Conservation (phyloP, 2,888 invertebrate species). For the Drosophila emarginata region DNA sequence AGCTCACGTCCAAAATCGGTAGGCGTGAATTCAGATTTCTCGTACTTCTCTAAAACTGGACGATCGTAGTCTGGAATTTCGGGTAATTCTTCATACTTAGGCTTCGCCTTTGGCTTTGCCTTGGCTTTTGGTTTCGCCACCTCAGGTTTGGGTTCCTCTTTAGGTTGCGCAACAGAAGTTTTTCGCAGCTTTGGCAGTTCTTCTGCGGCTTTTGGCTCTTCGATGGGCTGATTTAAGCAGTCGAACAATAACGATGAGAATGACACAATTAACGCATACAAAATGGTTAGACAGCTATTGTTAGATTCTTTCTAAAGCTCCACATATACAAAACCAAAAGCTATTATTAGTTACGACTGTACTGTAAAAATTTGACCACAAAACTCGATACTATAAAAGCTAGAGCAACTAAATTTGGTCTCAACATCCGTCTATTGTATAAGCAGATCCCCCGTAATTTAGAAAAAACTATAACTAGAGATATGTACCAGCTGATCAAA, state of each 20-base stretch:
- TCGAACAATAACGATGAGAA: conserved; percentile 6
- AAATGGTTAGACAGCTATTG: neutral
- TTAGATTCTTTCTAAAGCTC: neutral
- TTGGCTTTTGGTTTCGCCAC: conserved; percentile 75
- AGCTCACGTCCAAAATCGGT: conserved; percentile 80
- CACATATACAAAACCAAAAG: neutral
- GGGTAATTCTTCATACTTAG: conserved; percentile 85
- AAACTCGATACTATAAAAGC: too few relatives aligned
- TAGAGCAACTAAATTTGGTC: too few relatives aligned
- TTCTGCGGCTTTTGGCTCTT: conserved; percentile 75
- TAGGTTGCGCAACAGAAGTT: conserved; percentile 67
- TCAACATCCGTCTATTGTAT: too few relatives aligned
- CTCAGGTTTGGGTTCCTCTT: conserved; percentile 79
- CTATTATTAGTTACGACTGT: too few relatives aligned
- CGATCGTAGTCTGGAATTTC: conserved; percentile 90
- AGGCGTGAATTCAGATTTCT: conserved; percentile 84
- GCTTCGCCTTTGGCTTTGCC: conserved; percentile 69
- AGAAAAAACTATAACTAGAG: too few relatives aligned
- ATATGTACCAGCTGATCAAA: too few relatives aligned
- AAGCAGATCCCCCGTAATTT: too few relatives aligned
- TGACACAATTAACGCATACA: neutral
- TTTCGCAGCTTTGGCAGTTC: conserved; percentile 81
- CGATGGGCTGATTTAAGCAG: conserved; percentile 66
- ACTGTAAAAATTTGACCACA: too few relatives aligned
- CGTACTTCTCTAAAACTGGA: conserved; percentile 88